Conservation (phyloP, 2,888 invertebrate species). For the Cheilosia scutellata region DNA sequence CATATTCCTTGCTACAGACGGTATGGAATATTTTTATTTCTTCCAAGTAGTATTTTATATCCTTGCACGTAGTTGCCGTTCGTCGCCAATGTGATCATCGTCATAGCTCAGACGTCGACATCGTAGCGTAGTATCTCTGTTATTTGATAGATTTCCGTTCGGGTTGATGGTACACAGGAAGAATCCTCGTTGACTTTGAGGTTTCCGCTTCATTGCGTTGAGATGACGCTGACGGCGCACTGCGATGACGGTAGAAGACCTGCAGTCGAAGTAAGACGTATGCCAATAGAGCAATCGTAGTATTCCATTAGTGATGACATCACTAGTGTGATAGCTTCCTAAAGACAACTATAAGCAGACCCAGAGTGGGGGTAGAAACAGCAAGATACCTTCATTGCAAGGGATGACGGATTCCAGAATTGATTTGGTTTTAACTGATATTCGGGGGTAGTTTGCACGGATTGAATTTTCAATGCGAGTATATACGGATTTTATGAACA, state of each 20-base stretch:
- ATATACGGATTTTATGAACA: slow-evolving; percentile 35
- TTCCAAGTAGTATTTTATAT: slow-evolving; percentile 58
- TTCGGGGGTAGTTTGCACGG: slow-evolving; percentile 65
- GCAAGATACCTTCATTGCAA: slow-evolving; percentile 17
- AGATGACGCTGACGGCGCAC: slow-evolving; percentile 39
- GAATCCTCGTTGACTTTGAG: slow-evolving; percentile 74
- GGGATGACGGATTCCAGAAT: slow-evolving; percentile 61
- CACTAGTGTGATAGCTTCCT: slow-evolving; percentile 23
- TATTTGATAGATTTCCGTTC: slow-evolving; percentile 73
- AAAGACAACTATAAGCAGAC: slow-evolving; percentile 12
- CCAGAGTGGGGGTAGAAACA: not conserved
- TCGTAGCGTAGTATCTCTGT: slow-evolving; percentile 49
- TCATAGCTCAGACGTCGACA: not conserved
- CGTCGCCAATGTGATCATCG: slow-evolving; percentile 28
- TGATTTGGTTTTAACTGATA: slow-evolving; percentile 69
- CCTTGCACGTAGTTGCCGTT: slow-evolving; percentile 22
- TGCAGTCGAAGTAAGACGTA: slow-evolving; percentile 47
- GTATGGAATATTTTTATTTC: slow-evolving; percentile 49
- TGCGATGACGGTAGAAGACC: slow-evolving; percentile 23
- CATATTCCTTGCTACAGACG: slow-evolving; percentile 54
- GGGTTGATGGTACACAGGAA: slow-evolving; percentile 71
- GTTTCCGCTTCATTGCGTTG: slow-evolving; percentile 58
- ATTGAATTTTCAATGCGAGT: slow-evolving; percentile 64
- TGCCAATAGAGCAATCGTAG: slow-evolving; percentile 55
- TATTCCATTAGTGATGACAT: slow-evolving; percentile 67